Base-by-base conservation (phyloP, 2,113 vertebrate species). In the Penelope pileata region DNA sequence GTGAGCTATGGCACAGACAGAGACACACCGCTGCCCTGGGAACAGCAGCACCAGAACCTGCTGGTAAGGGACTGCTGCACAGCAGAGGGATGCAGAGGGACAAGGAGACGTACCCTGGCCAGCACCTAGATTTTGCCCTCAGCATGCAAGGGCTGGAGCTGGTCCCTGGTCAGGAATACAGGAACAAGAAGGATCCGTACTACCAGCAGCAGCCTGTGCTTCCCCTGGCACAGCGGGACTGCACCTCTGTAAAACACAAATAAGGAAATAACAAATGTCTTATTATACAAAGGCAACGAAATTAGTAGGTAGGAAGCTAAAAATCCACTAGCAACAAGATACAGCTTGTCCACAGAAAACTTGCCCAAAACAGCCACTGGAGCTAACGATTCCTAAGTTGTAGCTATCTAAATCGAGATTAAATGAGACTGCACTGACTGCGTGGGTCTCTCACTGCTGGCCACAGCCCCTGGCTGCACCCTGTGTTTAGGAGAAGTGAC, bases 391-490 rank as follows among this genome's bases (percentile, higher is more conserved):
- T 68, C 56, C 2, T 16, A 74, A 7, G 7, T 48, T 73, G n/a
- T 1, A 56, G 26, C 24, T 18, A 19, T 1, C 0, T 8, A 64
- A 81, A 6, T 0, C 45, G 32, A 72, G 47, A 38, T 43, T 10
- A 53, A 84, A 10, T 22, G 50, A 83, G 48, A 82, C 6, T 36
- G 12, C 0, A 0, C n/a, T 16, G 68, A 63, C 16, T 1, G 0
- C 7, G 17, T 22, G 14, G 32, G 58, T 42, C 63, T 72, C 27
- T 30, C 8, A 9, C 10, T 0, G 1, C 66, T 53, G 66, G 42
- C 47, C 74, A 74, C 45, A 85, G 50, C 29, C 72, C 34, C 30
- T 34, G 69, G 9, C 63, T 80, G 27, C 42, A 32, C 38, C 22
- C 32, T 32, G 2, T 38, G 75, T 47, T 56, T 8, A 47, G 53